Evolutionary conservation across 1,140 invertebrate genomes (phyloP).

Genomic region (Drosophila suzukii): DNA sequence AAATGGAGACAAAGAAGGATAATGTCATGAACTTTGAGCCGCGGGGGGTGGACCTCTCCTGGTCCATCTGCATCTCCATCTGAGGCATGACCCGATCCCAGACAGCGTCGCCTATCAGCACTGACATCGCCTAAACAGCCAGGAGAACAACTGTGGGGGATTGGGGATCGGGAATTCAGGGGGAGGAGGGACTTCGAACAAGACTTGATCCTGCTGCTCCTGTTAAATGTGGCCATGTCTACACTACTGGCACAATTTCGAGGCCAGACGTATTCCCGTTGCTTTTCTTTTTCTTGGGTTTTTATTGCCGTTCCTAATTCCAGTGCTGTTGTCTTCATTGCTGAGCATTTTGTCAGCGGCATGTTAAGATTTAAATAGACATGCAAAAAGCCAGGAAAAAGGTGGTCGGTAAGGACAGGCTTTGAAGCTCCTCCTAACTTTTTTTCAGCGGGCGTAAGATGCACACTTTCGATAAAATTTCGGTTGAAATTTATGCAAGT

Average conservation of each 20-base stretch:
- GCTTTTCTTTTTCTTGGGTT: constrained; percentile 2
- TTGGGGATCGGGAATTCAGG: not conserved
- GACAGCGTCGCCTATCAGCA: constrained; percentile 65
- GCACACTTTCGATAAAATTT: constrained; percentile 78
- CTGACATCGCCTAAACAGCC: constrained; percentile 68
- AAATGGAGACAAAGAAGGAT: constrained; percentile 27
- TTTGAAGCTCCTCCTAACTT: constrained; percentile 42
- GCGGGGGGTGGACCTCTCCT: constrained; percentile 10
- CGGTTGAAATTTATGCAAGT: constrained; percentile 68
- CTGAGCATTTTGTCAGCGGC: constrained; percentile 77
- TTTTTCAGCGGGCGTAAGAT: constrained; percentile 66
- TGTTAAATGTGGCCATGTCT: constrained; percentile 66
- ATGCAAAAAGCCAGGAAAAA: constrained; percentile 44
- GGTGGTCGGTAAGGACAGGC: constrained; percentile 11
- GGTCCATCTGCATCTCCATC: constrained; percentile 33
- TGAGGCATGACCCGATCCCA: constrained; percentile 51
- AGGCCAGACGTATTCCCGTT: constrained; percentile 51
- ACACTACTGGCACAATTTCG: constrained; percentile 79
- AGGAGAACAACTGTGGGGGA: constrained; percentile 32
- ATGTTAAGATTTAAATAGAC: constrained; percentile 79
- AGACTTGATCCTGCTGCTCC: constrained; percentile 79
- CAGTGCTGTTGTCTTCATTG: constrained; percentile 62
- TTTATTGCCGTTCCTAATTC: constrained; percentile 51
- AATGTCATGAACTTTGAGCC: constrained; percentile 71
- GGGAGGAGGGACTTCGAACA: constrained; percentile 28